Percentiles rank a stretch among this genome's conserved stretches.
phyloP scores from a whole-genome alignment of 2,113 vertebrate genomes.

The Pogona vitticeps region DNA sequence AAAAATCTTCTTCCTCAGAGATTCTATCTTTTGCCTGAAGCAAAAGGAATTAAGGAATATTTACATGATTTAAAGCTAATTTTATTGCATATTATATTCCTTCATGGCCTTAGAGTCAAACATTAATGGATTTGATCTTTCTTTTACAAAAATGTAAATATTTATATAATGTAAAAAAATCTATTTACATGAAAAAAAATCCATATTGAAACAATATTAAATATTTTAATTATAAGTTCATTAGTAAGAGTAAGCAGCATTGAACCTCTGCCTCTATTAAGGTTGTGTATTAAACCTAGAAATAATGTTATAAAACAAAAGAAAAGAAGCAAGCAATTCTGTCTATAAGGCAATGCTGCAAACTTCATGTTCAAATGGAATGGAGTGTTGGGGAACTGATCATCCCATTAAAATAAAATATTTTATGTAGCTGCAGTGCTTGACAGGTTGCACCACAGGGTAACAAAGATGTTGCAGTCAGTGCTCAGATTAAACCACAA shows the following conservation, averaged over 20 bases:
- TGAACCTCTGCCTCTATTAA: conserved; percentile 29
- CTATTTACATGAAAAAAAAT: conserved; percentile 62
- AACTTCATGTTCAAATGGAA: not conserved
- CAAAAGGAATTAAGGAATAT: conserved; percentile 68
- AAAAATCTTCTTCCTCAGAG: conserved; percentile 69
- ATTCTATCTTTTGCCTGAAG: conserved; percentile 69
- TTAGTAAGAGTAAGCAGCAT: conserved; percentile 49
- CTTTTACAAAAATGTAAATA: conserved; percentile 50
- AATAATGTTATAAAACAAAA: conserved; percentile 6
- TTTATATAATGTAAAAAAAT: conserved; percentile 65
- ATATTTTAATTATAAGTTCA: conserved; percentile 50
- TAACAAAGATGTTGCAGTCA: not conserved
- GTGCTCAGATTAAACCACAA: no score
- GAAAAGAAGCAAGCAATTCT: not conserved
- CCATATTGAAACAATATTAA: conserved; percentile 56
- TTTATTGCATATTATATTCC: conserved; percentile 70
- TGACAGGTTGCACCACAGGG: not conserved
- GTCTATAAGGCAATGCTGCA: not conserved
- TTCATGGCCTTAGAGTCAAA: conserved; percentile 57
- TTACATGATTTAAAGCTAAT: conserved; percentile 72
- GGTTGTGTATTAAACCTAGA: not conserved
- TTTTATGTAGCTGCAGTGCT: no score
- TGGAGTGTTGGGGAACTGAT: not conserved
- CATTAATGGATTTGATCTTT: conserved; percentile 55
- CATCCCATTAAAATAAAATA: no score